Conservation (phyloP, 2,797 vertebrate species). For the Aulostomus chinensis region DNA sequence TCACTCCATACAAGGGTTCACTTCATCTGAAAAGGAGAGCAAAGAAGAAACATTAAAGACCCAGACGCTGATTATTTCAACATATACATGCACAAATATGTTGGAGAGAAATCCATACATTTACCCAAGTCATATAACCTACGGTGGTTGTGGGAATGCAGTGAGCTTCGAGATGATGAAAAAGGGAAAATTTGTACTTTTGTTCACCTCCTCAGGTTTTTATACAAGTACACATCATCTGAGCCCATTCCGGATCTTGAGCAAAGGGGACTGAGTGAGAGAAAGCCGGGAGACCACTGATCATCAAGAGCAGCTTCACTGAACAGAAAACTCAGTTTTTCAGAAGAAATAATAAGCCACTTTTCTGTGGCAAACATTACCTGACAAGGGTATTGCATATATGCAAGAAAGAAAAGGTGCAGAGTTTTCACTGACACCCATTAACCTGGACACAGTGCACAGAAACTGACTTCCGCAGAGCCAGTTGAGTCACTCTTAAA, state of each 20-base stretch:
- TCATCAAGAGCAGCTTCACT: slow-evolving; percentile 46
- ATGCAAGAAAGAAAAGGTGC: slow-evolving; percentile 25
- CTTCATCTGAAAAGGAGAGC: slow-evolving; percentile 79
- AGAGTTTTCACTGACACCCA: slow-evolving; percentile 46
- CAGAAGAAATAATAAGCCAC: background rate
- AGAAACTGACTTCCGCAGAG: slow-evolving; percentile 62
- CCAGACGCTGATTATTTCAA: slow-evolving; percentile 58
- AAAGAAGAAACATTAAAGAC: slow-evolving; percentile 66
- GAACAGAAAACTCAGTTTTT: background rate
- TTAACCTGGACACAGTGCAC: slow-evolving; percentile 51
- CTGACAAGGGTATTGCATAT: background rate
- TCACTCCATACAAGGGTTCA: slow-evolving; percentile 74
- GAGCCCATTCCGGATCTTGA: slow-evolving; percentile 41
- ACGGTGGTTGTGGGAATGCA: slow-evolving; percentile 33
- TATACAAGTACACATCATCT: slow-evolving; percentile 25
- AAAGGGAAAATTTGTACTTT: slow-evolving; percentile 58
- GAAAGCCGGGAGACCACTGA: slow-evolving; percentile 13
- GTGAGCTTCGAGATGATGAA: slow-evolving; percentile 29
- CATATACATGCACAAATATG: slow-evolving; percentile 30
- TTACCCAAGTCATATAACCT: slow-evolving; percentile 49
- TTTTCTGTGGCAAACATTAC: too few species aligned
- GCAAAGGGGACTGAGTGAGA: slow-evolving; percentile 15
- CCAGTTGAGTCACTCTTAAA: slow-evolving; percentile 74
- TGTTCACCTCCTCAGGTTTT: slow-evolving; percentile 41
- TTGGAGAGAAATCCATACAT: slow-evolving; percentile 53